These are phyloP conservation scores for Monopis laevigella DNA, from an alignment of 2,888 invertebrate genomes.

Conservation along the genomic window DNA sequence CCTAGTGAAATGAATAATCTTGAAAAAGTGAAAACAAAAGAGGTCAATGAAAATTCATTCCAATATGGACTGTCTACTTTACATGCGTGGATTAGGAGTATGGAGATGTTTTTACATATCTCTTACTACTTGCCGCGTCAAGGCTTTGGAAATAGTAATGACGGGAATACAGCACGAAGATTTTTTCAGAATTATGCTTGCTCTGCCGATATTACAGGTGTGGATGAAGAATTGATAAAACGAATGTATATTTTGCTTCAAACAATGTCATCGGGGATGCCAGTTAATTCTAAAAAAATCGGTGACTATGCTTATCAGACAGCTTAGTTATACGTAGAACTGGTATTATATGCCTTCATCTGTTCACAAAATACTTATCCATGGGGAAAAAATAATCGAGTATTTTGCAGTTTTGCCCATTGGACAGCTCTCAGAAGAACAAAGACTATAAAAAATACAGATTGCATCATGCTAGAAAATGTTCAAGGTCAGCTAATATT, in stretches of 20 bases:
- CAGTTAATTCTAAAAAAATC: slow-evolving; percentile 13
- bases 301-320: slow-evolving; percentile 13
- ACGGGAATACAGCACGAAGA: slow-evolving; percentile 17
- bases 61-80: slow-evolving; percentile 20
- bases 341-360: no score
- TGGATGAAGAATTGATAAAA: slow-evolving; percentile 12
- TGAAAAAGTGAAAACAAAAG: slow-evolving; percentile 13
- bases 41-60: slow-evolving; percentile 17
- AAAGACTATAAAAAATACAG: no score
- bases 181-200: slow-evolving; percentile 16
- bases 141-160: slow-evolving; percentile 10
- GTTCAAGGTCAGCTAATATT: no score
- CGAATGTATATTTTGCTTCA: slow-evolving; percentile 12
- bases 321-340: slow-evolving; percentile 10
- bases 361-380: no score
- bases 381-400: no score
- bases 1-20: slow-evolving; percentile 21
- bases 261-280: slow-evolving; percentile 13
- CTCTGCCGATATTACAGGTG: slow-evolving; percentile 16
- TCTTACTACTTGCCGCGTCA: slow-evolving; percentile 12
- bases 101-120: slow-evolving; percentile 12
- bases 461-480: no score
- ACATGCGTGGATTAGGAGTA: slow-evolving; percentile 18
- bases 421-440: no score
- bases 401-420: no score